Conservation (phyloP, 2,888 invertebrate genomes). For the Ormia ochracea region DNA sequence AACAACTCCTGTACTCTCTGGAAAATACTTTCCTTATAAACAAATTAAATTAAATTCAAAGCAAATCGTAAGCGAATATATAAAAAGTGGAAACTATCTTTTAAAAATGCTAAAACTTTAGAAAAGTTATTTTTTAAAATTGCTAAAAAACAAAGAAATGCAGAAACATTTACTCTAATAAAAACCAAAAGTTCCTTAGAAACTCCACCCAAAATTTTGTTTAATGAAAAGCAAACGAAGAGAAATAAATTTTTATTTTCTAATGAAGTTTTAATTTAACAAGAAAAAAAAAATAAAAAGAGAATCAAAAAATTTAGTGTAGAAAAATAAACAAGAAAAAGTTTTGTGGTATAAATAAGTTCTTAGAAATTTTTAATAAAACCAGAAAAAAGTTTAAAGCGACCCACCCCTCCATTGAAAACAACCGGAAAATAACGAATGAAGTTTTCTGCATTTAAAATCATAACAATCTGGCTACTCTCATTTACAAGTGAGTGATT, state of each 20-base stretch:
- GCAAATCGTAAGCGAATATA: not conserved
- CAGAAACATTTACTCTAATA: not conserved
- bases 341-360: not conserved
- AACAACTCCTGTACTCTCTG: constrained; percentile 29
- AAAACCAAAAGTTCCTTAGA: constrained; percentile 56
- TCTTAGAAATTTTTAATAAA: not conserved
- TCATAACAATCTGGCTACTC: constrained; percentile 48
- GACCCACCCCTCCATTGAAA: constrained; percentile 53
- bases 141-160: not conserved
- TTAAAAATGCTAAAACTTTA: not conserved
- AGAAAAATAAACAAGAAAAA: not conserved
- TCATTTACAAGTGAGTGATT: not conserved
- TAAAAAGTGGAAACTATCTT: not conserved
- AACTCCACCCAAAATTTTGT: constrained; percentile 56
- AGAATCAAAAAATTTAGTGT: not conserved
- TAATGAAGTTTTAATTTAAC: not conserved
- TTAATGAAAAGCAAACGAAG: not conserved
- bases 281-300: not conserved
- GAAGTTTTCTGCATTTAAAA: constrained; percentile 45
- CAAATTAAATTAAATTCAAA: not conserved
- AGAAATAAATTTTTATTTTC: not conserved
- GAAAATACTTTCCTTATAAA: constrained; percentile 21
- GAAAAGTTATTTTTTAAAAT: not conserved
- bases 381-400: not conserved
- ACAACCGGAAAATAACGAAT: constrained; percentile 38